Evolutionary conservation across 2,113 vertebrate genomes (phyloP).

Genomic region (Meleagris gallopavo): DNA sequence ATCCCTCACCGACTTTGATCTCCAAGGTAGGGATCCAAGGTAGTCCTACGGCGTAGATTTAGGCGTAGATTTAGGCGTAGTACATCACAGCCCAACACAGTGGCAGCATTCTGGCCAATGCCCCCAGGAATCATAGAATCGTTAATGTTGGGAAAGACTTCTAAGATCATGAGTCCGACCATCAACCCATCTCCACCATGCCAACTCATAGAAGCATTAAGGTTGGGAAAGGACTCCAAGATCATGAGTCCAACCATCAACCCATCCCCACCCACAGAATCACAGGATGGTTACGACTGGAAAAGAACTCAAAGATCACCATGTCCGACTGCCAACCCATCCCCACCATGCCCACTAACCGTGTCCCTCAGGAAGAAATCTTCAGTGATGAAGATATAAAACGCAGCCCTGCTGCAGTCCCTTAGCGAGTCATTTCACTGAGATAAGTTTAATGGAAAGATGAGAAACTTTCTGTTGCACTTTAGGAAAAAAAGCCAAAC

Average conservation of each 20-base stretch:
- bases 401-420: not conserved
- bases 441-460: rapidly evolving
- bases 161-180: too few relatives aligned
- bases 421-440: not conserved
- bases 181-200: too few relatives aligned
- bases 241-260: too few relatives aligned
- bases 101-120: not conserved
- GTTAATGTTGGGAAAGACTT: too few relatives aligned
- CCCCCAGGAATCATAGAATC: too few relatives aligned
- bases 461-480: not conserved
- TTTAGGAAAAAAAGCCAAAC: not conserved
- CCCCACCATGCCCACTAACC: not conserved
- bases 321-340: too few relatives aligned
- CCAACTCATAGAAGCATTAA: too few relatives aligned
- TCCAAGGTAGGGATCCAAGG: conserved; percentile 80
- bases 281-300: too few relatives aligned
- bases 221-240: too few relatives aligned
- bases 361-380: not conserved
- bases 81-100: not conserved
- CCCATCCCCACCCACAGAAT: too few relatives aligned
- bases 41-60: rapidly evolving
- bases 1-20: conserved; percentile 92
- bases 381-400: not conserved
- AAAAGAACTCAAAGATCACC: too few relatives aligned
- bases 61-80: too few relatives aligned